These are phyloP conservation scores for Nymphalis io DNA, from an alignment of 1,140 invertebrate genomes.

Conservation along the genomic window DNA sequence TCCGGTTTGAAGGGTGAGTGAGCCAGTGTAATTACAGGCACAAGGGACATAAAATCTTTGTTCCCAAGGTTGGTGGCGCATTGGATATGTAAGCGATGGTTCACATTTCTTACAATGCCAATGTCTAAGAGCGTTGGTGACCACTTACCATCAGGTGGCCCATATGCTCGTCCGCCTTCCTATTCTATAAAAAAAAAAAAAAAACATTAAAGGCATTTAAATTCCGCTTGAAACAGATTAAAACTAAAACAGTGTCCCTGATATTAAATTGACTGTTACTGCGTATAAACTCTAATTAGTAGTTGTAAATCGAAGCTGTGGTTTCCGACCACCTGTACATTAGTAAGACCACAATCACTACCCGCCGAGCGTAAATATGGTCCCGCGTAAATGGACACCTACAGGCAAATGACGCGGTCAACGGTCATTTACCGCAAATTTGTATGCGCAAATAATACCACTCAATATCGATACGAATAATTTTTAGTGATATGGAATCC, in stretches of 20 bases:
- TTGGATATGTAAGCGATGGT: no score
- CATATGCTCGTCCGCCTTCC: no score
- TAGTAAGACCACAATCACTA: conserved; percentile 25
- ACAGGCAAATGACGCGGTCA: conserved; percentile 44
- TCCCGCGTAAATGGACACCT: conserved; percentile 20
- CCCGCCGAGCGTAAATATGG: conserved; percentile 21
- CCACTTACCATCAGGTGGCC: no score
- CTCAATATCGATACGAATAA: neutral
- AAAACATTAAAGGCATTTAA: no score
- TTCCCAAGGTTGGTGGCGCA: no score
- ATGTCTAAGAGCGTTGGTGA: no score
- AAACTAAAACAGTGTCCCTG: neutral
- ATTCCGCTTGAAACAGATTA: no score
- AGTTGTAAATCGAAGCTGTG: conserved; percentile 25
- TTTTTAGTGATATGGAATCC: conserved; percentile 5
- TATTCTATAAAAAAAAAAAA: no score
- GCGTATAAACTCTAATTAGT: conserved; percentile 8
- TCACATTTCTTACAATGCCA: no score
- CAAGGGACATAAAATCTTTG: no score
- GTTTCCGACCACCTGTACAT: conserved; percentile 27
- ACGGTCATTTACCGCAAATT: conserved; percentile 31
- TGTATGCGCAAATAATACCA: conserved; percentile 12
- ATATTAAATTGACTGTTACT: neutral
- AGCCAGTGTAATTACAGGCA: no score
- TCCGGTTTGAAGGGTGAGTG: no score